These are phyloP conservation scores for Lathronympha strigana DNA, from an alignment of 2,888 invertebrate genomes.

Conservation along the genomic window DNA sequence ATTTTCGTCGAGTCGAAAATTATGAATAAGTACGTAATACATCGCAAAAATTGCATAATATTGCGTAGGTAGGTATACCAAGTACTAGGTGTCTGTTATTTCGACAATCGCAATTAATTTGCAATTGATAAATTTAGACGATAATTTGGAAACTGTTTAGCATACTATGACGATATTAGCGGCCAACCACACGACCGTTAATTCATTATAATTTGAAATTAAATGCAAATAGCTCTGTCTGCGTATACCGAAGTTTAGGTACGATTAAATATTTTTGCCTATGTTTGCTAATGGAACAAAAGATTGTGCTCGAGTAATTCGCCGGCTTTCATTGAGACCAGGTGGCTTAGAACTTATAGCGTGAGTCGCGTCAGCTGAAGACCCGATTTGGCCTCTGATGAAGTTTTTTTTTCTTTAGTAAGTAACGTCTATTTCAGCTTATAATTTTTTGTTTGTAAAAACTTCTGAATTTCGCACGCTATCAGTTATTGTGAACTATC, in stretches of 20 bases:
- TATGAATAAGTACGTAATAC: background rate
- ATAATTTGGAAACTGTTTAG: background rate
- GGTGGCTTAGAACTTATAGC: too few species aligned
- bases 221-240: constrained; percentile 74
- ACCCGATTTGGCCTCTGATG: too few species aligned
- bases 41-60: background rate
- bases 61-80: background rate
- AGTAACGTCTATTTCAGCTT: too few species aligned
- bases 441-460: background rate
- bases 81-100: background rate
- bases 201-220: constrained; percentile 70
- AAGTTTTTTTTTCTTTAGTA: too few species aligned
- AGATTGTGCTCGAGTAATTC: too few species aligned
- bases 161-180: constrained; percentile 49
- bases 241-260: background rate
- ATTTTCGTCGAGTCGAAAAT: too few species aligned
- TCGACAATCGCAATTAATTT: constrained; percentile 30
- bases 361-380: too few species aligned
- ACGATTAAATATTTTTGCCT: background rate
- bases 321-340: too few species aligned
- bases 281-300: too few species aligned
- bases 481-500: background rate
- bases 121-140: constrained; percentile 11
- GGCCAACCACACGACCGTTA: constrained; percentile 73
- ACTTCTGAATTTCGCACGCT: constrained; percentile 7